Percentiles rank a stretch among this genome's conserved stretches.
phyloP scores from a whole-genome alignment of 2,888 invertebrate species.

The Theretra japonica region DNA sequence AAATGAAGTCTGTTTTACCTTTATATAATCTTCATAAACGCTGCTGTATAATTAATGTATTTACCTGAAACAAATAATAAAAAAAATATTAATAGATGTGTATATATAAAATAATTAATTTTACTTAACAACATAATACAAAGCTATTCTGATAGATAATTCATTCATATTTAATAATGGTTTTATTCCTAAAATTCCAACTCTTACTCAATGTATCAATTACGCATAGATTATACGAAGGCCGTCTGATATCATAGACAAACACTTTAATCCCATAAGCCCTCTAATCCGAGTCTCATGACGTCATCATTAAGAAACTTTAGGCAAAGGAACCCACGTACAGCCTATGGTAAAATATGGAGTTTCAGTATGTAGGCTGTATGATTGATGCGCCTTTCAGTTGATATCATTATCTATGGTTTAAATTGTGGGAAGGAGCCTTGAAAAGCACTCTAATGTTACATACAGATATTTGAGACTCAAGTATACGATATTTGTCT shows the following conservation, averaged over 20 bases:
- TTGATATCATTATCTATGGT: slow-evolving; percentile 3
- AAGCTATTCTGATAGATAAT: too few relatives aligned
- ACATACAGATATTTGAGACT: too few relatives aligned
- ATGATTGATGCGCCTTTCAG: slow-evolving; percentile 2
- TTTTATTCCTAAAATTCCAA: too few relatives aligned
- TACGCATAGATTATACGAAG: neutral
- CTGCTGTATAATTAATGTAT: neutral
- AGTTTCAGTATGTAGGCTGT: slow-evolving; percentile 4
- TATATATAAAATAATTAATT: too few relatives aligned
- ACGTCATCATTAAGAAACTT: slow-evolving; percentile 31
- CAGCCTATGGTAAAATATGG: slow-evolving; percentile 25
- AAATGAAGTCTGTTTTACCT: too few relatives aligned
- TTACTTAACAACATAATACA: too few relatives aligned
- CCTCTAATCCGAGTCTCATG: slow-evolving; percentile 26
- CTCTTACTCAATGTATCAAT: neutral
- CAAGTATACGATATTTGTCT: too few relatives aligned
- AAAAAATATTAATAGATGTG: neutral
- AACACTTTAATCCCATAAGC: slow-evolving; percentile 19
- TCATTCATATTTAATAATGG: too few relatives aligned
- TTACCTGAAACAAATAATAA: neutral
- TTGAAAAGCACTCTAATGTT: too few relatives aligned
- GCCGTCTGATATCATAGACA: slow-evolving; percentile 22
- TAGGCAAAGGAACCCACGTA: slow-evolving; percentile 29
- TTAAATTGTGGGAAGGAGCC: too few relatives aligned
- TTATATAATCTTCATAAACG: neutral